Percentiles rank a stretch among this genome's conserved stretches.
These are phyloP conservation scores for Dryomyza anilis DNA, from an alignment of 2,888 invertebrate genomes.

Conservation along the genomic window DNA sequence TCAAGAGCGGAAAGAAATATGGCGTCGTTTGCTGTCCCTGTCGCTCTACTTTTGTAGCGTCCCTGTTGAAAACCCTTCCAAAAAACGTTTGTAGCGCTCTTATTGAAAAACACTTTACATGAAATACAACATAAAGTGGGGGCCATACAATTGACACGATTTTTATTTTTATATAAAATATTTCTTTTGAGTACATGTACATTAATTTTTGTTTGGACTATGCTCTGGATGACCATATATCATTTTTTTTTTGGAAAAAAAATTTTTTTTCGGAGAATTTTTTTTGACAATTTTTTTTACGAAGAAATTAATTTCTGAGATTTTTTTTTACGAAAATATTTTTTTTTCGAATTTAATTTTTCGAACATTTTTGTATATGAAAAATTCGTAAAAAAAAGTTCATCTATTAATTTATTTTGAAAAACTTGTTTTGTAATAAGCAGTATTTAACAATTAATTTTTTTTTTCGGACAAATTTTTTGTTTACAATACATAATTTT, in stretches of 20 bases:
- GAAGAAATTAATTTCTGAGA: background rate
- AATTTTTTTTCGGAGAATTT: slow-evolving; percentile 8
- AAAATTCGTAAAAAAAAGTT: background rate
- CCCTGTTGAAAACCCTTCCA: too few relatives aligned
- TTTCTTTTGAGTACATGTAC: too few relatives aligned
- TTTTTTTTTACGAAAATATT: background rate
- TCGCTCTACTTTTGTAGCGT: too few relatives aligned
- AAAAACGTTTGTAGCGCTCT: too few relatives aligned
- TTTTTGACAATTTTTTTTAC: background rate
- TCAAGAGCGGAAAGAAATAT: too few relatives aligned
- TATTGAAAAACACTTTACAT: too few relatives aligned
- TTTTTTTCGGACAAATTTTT: background rate
- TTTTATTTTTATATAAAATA: too few relatives aligned
- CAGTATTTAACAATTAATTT: too few relatives aligned
- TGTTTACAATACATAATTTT: background rate
- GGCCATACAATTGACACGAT: too few relatives aligned
- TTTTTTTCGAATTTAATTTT: background rate
- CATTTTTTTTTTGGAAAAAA: slow-evolving; percentile 8
- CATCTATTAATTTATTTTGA: background rate
- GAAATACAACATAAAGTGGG: too few relatives aligned
- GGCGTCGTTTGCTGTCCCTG: too few relatives aligned
- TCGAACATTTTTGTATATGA: background rate
- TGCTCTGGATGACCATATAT: background rate
- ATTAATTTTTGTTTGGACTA: background rate
- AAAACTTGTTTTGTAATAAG: background rate